A percentile compares a stretch with the other conserved stretches of the same genome.
Evolutionary conservation across 2,888 invertebrate species (phyloP).

Genomic region (Epinotia bilunana): DNA sequence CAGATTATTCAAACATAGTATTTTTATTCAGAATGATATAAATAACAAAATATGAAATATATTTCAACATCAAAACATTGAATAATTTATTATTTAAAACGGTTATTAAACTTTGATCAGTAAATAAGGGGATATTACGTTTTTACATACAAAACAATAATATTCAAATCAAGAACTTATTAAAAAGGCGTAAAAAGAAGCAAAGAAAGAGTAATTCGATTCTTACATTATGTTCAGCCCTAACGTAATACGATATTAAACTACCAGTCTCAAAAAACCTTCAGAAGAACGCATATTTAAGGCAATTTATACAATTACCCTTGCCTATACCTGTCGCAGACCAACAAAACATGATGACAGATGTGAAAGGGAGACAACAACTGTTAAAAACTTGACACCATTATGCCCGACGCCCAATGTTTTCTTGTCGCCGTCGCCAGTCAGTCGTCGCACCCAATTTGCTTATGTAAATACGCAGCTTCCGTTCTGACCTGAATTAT

Average conservation of each 20-base stretch:
- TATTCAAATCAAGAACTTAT: background rate
- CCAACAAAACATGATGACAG: background rate
- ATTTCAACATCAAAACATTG: too few relatives aligned
- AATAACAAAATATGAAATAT: too few relatives aligned
- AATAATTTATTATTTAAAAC: background rate
- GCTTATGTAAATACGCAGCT: conserved; percentile 83
- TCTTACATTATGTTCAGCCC: background rate
- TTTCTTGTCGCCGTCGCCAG: conserved; percentile 50
- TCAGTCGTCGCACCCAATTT: conserved; percentile 76
- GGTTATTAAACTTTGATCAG: background rate
- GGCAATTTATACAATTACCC: conserved; percentile 36
- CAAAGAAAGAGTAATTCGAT: background rate
- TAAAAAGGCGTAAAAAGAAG: too few relatives aligned
- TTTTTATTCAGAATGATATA: too few relatives aligned
- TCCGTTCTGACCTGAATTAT: conserved; percentile 81
- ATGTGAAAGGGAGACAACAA: conserved; percentile 13
- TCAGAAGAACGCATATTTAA: conserved; percentile 22
- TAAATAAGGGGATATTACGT: background rate
- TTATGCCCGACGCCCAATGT: conserved; percentile 40
- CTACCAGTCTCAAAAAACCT: conserved; percentile 31
- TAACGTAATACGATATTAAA: conserved; percentile 29
- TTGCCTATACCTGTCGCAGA: conserved; percentile 17
- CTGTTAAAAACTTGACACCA: conserved; percentile 41
- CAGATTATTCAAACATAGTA: too few relatives aligned
- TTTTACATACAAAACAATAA: background rate